A percentile compares a stretch with the other conserved stretches of the same genome.
Evolutionary conservation across 2,888 invertebrate genomes (phyloP).

Genomic region (Phania funesta): DNA sequence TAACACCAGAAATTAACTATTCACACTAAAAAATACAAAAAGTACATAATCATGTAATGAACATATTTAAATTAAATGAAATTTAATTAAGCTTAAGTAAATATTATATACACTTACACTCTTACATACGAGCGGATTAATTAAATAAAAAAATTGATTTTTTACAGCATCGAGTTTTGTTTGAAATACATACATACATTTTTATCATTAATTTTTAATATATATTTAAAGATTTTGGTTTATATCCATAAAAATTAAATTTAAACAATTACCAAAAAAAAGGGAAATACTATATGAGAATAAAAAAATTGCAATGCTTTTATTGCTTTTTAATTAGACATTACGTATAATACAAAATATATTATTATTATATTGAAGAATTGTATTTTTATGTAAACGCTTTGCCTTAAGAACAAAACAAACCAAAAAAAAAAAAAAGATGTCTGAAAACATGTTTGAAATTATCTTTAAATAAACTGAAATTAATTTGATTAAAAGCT

Average conservation of each 20-base stretch:
- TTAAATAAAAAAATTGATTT: background rate
- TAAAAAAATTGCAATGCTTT: constrained; percentile 71
- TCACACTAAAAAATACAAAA: background rate
- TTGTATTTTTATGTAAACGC: constrained; percentile 79
- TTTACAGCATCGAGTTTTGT: constrained; percentile 4
- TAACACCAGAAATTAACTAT: constrained; percentile 6
- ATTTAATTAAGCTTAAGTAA: background rate
- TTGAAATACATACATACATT: background rate
- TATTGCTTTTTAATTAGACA: constrained; percentile 70
- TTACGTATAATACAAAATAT: constrained; percentile 66
- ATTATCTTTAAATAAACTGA: constrained; percentile 60
- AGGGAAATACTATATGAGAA: background rate
- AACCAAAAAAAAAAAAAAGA: constrained; percentile 25
- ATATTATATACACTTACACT: background rate
- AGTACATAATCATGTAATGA: background rate
- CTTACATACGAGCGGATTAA: background rate
- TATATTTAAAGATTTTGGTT: background rate
- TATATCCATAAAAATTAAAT: background rate
- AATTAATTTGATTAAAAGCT: constrained; percentile 52
- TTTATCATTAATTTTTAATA: background rate
- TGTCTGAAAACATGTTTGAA: constrained; percentile 36
- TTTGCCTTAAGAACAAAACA: constrained; percentile 77
- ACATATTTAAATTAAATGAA: constrained; percentile 15
- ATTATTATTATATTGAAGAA: constrained; percentile 64
- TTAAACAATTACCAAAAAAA: background rate